Conservation (phyloP, 2,888 invertebrate species). For the Belgica antarctica region DNA sequence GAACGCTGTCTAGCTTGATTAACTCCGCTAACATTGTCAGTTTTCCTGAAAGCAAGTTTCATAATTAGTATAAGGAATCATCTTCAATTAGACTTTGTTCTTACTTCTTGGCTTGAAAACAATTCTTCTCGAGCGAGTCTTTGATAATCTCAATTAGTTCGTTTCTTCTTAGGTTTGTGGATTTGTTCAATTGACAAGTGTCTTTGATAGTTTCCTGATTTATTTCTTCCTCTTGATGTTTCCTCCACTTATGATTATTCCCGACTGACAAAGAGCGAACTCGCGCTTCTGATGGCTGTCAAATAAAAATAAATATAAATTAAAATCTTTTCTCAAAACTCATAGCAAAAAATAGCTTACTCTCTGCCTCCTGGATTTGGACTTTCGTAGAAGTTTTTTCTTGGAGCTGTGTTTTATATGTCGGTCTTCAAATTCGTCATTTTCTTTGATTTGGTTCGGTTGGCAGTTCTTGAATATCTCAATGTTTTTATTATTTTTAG, state of each 20-base stretch:
- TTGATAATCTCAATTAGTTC: conserved; percentile 84
- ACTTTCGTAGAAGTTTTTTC: conserved; percentile 54
- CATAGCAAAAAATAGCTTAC: no score
- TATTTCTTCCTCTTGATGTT: conserved; percentile 17
- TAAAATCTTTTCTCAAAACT: no score
- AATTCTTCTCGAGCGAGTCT: conserved; percentile 88
- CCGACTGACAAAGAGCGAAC: conserved; percentile 55
- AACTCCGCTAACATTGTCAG: not conserved
- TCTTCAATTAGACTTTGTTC: not conserved
- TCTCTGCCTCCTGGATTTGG: conserved; percentile 52
- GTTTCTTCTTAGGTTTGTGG: conserved; percentile 71
- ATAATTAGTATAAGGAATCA: no score
- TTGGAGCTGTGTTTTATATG: conserved; percentile 54
- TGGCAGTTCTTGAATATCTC: conserved; percentile 29
- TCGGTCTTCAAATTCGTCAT: conserved; percentile 45
- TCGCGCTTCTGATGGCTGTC: conserved; percentile 48
- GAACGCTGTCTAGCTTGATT: conserved; percentile 28
- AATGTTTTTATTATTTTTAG: conserved; percentile 32
- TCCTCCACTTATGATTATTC: conserved; percentile 52
- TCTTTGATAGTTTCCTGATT: not conserved
- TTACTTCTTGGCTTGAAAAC: conserved; percentile 77
- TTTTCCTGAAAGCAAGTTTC: conserved; percentile 39
- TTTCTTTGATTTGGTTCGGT: not conserved
- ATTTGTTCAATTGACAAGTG: conserved; percentile 23
- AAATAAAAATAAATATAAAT: no score